Evolutionary conservation across 2,113 vertebrate genomes (phyloP), one percentile per base, ranked within the genome.

Genomic region (Gnathonemus echidnorhynchus): DNA sequence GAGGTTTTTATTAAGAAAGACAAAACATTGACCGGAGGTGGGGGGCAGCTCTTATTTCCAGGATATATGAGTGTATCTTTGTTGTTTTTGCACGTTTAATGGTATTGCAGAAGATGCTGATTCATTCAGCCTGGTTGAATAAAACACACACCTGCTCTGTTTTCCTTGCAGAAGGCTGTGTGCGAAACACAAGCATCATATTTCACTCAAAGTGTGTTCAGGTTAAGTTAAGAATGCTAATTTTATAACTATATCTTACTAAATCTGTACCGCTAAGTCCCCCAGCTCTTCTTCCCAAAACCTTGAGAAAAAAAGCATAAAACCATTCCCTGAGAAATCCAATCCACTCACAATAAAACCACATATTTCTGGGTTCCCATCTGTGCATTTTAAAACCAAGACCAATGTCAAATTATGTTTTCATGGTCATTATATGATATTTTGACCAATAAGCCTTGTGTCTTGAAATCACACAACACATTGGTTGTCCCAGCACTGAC

Each of bases 11-110:
- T 90, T 91, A 92, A 92, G 86, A 90, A 85, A 88, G 92, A 90
- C 88, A 86, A 92, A 94, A 95, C 94, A 93, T 88, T 90, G 87
- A 42, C 42, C 66, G 83, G 90, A 91, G 24, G 87, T 45, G 19
- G 45, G 27, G 31, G 87, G 15, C 39, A 31, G 88, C 31, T 83
- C 89, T 91, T 90, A 92, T 88, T 89, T 91, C 45, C 24, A 21
- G 49, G 90, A 92, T 89, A 91, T 89, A 89, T 58, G 90, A 93
- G 89, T 53, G 27, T 13, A 83, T 87, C 39, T 46, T 21, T 90
- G 89, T 92, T 92, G 88, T 91, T 89, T 87, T 89, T 85, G 39
- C 46, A 6, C 0, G 17, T 49, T 89, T 48, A 74, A 66, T 46
- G 87, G 87, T 6, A 27, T 50, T 1, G 21, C 84, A 89, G 5